Base-by-base conservation (phyloP, 2,888 invertebrate genomes). In the Dryadula phaetusa region DNA sequence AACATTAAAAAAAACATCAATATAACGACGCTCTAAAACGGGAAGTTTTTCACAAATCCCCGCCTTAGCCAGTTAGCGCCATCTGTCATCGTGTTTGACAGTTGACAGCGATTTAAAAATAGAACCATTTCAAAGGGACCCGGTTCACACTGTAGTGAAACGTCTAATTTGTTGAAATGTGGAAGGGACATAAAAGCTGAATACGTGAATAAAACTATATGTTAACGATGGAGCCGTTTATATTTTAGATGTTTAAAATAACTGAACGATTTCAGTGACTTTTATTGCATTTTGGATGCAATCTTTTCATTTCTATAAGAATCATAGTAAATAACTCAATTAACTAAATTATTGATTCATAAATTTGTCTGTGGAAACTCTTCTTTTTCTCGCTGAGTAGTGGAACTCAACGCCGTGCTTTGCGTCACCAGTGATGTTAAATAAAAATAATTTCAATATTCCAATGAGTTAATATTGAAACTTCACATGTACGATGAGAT, bases 1-100 rank as follows among this genome's bases (percentile, higher is more conserved):
- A 22, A 56, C 22, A 40, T 56, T 54, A 12, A 52, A 28, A 60
- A 47, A 54, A 62, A 58, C 61, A 34, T 64, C 54, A 49, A 54
- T 72, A 46, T 72, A 67, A 62, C 44, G 65, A 28, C 18, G 46
- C 47, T 62, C 62, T 69, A 64, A 74, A 56, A 40, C 46, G 53
- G 47, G 52, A 63, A 46, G 49, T 70, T 75, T 74, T 76, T 75
- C 77, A 77, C 79, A 77, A 78, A 75, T 77, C 79, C 77, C 76
- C 80, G 78, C 79, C 81, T 78, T 78, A 74, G 77, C 74, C 78
- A 72, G 82, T 83, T 82, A 82, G 81, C 86, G 87, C 88, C 89
- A 86, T 90, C 87, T 90, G 89, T 90, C 91, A 91, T 90, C 88
- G 80, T 78, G 81, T 84, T 84, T 88, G 90, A 91, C 90, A 88